Conservation (phyloP, 2,797 vertebrate genomes). For the Esox lucius region DNA sequence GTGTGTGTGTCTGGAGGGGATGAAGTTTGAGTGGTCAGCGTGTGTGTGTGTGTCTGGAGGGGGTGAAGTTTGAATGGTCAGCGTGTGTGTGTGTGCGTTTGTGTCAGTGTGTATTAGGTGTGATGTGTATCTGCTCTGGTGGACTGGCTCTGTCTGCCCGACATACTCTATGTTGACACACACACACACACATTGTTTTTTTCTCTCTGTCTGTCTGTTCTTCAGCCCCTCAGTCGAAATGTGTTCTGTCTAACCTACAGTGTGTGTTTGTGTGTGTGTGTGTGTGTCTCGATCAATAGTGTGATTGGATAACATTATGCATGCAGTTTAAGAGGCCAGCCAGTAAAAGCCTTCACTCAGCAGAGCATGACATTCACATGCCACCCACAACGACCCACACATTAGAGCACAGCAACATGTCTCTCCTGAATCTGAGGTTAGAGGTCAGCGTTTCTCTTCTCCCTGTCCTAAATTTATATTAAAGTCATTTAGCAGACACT, state of each 20-base stretch:
- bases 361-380: background rate
- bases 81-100: slow-evolving; percentile 23
- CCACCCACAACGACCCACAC: slow-evolving; percentile 5
- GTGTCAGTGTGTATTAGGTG: slow-evolving; percentile 13
- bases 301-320: too few relatives aligned
- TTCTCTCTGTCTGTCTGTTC: background rate
- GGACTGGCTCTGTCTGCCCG: background rate
- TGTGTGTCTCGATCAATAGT: too few relatives aligned
- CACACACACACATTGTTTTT: background rate
- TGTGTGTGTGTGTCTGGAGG: slow-evolving; percentile 25
- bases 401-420: background rate
- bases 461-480: too few relatives aligned
- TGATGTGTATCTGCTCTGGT: background rate
- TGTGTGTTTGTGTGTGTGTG: background rate
- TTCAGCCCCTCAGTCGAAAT: background rate
- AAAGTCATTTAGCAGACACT: too few relatives aligned
- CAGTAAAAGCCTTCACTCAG: background rate
- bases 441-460: background rate
- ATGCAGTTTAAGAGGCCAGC: too few relatives aligned
- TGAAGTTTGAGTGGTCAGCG: too few relatives aligned
- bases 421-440: too few relatives aligned
- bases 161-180: background rate
- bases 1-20: too few relatives aligned
- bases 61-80: too few relatives aligned
- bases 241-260: background rate